These are phyloP conservation scores for Mareca strepera DNA, from an alignment of 2,797 vertebrate genomes.

Conservation along the genomic window DNA sequence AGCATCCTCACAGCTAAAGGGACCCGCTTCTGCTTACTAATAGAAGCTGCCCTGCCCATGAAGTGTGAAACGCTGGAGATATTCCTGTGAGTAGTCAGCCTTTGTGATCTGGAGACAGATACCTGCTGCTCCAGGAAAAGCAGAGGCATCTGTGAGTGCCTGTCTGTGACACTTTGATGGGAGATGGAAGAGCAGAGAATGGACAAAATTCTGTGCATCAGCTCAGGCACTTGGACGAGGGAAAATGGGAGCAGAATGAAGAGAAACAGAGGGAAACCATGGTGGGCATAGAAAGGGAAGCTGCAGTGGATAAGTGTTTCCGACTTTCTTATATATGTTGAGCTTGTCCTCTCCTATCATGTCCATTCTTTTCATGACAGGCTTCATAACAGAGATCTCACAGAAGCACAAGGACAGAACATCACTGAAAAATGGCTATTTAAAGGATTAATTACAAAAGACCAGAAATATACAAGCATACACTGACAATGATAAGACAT, in stretches of 20 bases:
- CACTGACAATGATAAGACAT: not conserved
- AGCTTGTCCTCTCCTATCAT: not conserved
- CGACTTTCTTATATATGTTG: not conserved
- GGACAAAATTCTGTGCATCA: slow-evolving; percentile 12
- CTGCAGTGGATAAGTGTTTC: not conserved
- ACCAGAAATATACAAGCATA: not conserved
- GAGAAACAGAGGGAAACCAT: not conserved
- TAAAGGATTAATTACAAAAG: not conserved
- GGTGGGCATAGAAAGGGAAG: not conserved
- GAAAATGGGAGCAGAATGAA: not conserved
- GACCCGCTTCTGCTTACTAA: slow-evolving; percentile 1
- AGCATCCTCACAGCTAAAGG: not conserved
- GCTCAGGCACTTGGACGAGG: not conserved
- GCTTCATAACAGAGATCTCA: not conserved
- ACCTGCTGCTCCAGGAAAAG: slow-evolving; percentile 56
- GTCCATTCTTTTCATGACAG: not conserved
- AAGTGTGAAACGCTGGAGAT: slow-evolving; percentile 2
- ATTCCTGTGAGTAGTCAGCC: slow-evolving; percentile 28
- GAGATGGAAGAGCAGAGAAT: not conserved
- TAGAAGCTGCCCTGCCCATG: slow-evolving; percentile 16
- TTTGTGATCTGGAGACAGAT: slow-evolving; percentile 33
- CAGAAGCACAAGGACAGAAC: not conserved
- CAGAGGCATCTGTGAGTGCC: slow-evolving; percentile 53
- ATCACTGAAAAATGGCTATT: not conserved
- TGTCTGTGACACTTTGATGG: not conserved